A percentile compares a stretch with the other conserved stretches of the same genome.
These are phyloP conservation scores for Tautogolabrus adspersus DNA, from an alignment of 2,113 vertebrate species.

Conservation along the genomic window DNA sequence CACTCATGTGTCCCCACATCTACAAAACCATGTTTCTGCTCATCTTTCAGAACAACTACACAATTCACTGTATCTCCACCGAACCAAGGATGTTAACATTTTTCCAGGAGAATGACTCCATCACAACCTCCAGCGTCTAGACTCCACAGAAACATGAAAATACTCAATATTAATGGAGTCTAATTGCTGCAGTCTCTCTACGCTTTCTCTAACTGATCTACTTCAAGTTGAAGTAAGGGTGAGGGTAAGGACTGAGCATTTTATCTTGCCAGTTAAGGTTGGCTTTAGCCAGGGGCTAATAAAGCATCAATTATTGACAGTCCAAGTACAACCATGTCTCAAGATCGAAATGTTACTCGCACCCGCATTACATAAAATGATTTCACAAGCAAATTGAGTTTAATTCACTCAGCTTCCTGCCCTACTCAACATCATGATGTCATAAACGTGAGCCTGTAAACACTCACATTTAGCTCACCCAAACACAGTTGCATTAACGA, in stretches of 20 bases:
- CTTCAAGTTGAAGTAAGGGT: conserved; percentile 8
- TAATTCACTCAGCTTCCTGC: conserved; percentile 64
- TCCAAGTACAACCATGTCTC: not conserved
- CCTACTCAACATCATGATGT: conserved; percentile 68
- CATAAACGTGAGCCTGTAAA: conserved; percentile 74
- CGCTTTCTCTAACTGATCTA: not conserved
- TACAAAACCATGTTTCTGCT: not conserved
- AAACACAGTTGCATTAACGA: conserved; percentile 53
- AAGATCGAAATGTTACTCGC: conserved; percentile 10
- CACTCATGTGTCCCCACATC: not conserved
- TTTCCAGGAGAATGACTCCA: not conserved
- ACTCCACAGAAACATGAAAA: not conserved
- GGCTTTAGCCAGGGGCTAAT: not conserved
- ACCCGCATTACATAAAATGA: conserved; percentile 43
- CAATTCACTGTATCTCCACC: not conserved
- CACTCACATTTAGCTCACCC: conserved; percentile 54
- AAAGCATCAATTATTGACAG: conserved; percentile 5
- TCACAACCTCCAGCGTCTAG: not conserved
- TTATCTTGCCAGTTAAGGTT: conserved; percentile 15
- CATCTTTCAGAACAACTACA: not conserved
- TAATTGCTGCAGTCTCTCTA: not conserved
- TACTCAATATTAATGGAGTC: not conserved
- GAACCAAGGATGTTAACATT: not conserved
- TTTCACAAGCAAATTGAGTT: conserved; percentile 63
- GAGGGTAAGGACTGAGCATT: not conserved